phyloP scores from a whole-genome alignment of 1,140 invertebrate genomes.

The Dermatophagoides farinae region DNA sequence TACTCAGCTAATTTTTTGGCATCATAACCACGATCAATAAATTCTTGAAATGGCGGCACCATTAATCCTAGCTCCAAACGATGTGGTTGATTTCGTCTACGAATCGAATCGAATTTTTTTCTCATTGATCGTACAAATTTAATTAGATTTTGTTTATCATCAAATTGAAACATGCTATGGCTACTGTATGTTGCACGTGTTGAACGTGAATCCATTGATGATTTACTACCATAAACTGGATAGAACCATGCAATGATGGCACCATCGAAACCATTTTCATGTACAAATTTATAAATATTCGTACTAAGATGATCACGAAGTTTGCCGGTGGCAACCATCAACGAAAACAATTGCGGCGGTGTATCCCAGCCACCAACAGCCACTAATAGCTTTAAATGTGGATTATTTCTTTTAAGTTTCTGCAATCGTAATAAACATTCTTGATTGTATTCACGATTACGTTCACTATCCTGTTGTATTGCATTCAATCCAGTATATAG shows the following conservation, averaged over 20 bases:
- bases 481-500: background rate
- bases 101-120: background rate
- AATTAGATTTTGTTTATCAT: conserved; percentile 6
- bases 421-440: background rate
- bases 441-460: background rate
- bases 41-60: conserved; percentile 5
- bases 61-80: background rate
- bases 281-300: conserved; percentile 2
- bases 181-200: background rate
- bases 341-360: conserved; percentile 5
- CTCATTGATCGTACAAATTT: background rate
- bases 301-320: background rate
- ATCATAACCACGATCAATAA: conserved; percentile 8
- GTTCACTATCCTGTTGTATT: background rate
- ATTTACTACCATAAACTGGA: background rate
- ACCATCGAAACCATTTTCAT: conserved; percentile 1
- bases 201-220: background rate
- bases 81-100: background rate
- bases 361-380: conserved; percentile 6
- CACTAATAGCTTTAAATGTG: background rate
- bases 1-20: background rate
- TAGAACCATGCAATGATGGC: conserved; percentile 8
- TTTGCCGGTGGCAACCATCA: background rate
- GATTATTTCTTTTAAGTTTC: background rate
- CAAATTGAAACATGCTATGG: background rate